phyloP scores from a whole-genome alignment of 2,888 invertebrate species.

The Callimorpha dominula region DNA sequence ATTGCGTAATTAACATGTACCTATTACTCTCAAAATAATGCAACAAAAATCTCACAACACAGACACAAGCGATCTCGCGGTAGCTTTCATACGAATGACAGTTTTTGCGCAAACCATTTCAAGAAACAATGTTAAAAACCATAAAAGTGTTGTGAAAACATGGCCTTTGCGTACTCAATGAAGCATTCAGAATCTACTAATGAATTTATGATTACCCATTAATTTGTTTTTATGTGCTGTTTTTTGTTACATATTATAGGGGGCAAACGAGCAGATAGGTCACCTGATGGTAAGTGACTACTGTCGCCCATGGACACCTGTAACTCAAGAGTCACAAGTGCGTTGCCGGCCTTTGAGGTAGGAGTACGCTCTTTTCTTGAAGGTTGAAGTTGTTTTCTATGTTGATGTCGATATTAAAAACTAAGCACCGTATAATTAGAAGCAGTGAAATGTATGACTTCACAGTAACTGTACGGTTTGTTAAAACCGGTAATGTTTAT shows the following conservation, averaged over 20 bases:
- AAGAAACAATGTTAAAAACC: constrained; percentile 46
- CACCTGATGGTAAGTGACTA: too few species aligned
- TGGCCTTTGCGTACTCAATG: constrained; percentile 37
- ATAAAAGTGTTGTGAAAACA: constrained; percentile 44
- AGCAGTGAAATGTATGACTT: neutral
- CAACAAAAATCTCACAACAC: constrained; percentile 26
- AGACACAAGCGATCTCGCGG: constrained; percentile 38
- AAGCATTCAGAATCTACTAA: constrained; percentile 37
- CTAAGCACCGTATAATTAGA: constrained; percentile 3
- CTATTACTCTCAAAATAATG: constrained; percentile 27
- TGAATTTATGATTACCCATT: constrained; percentile 33
- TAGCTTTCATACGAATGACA: constrained; percentile 53
- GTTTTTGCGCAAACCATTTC: constrained; percentile 40
- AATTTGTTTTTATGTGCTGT: constrained; percentile 11
- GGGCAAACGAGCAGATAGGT: too few species aligned
- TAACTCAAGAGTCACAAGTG: too few species aligned
- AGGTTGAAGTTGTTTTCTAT: too few species aligned
- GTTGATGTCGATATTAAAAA: constrained; percentile 10
- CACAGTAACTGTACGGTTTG: neutral
- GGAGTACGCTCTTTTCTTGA: too few species aligned
- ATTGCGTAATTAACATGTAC: constrained; percentile 31
- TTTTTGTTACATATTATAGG: too few species aligned
- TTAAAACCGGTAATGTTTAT: neutral
- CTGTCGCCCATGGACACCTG: too few species aligned
- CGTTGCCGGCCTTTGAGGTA: too few species aligned